phyloP scores from a whole-genome alignment of 2,888 invertebrate species.

The Eurytoma adleriae region DNA sequence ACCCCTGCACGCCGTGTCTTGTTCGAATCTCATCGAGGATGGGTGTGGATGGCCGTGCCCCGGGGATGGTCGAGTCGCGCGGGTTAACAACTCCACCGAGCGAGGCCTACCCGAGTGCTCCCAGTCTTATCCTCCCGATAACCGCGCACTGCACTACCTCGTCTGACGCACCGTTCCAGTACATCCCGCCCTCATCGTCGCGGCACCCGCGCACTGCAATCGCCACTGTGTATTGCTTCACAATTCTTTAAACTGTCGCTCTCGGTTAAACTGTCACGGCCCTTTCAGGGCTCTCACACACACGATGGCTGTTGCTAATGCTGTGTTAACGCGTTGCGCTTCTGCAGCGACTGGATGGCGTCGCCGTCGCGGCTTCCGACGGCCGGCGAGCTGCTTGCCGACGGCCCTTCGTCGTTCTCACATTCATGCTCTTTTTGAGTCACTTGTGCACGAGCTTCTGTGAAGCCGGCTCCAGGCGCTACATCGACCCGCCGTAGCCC shows the following conservation, averaged over 20 bases:
- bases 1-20: conserved; percentile 79
- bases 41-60: conserved; percentile 41
- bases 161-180: conserved; percentile 33
- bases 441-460: neutral
- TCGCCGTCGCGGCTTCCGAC: conserved; percentile 44
- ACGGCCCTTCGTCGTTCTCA: conserved; percentile 18
- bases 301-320: conserved; percentile 18
- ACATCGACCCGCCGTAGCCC: conserved; percentile 2
- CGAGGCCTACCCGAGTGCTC: neutral
- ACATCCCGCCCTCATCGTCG: conserved; percentile 38
- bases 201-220: conserved; percentile 8
- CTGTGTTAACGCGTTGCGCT: neutral
- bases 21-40: conserved; percentile 85
- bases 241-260: neutral
- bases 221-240: conserved; percentile 29
- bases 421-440: neutral
- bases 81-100: conserved; percentile 71
- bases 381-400: conserved; percentile 35
- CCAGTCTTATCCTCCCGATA: neutral
- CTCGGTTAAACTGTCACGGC: neutral
- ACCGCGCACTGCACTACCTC: neutral
- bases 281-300: conserved; percentile 1
- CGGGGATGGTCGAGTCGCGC: conserved; percentile 79
- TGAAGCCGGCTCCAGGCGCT: neutral
- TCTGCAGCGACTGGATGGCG: conserved; percentile 27